Conservation (phyloP, 2,888 invertebrate genomes). For the Euclidia mi region DNA sequence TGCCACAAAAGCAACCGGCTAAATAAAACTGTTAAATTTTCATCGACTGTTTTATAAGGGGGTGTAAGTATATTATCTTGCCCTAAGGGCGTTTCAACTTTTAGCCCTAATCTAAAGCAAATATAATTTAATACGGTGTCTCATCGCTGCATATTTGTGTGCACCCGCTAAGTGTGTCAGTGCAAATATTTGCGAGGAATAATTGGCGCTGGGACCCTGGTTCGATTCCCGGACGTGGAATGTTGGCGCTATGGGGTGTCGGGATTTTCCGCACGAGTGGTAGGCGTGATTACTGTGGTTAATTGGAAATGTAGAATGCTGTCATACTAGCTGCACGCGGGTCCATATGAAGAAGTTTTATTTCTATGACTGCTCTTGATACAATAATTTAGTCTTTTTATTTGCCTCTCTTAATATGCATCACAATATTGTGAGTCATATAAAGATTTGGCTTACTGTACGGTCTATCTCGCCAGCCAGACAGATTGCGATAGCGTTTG, state of each 20-base stretch:
- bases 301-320: conserved; percentile 26
- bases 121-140: conserved; percentile 26
- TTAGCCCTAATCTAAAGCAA: conserved; percentile 31
- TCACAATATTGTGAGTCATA: too few relatives aligned
- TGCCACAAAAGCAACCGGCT: too few relatives aligned
- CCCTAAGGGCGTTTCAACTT: neutral
- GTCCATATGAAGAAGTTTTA: too few relatives aligned
- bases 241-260: conserved; percentile 53
- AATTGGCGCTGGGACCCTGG: conserved; percentile 60
- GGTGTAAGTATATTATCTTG: neutral
- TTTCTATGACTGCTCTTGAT: too few relatives aligned
- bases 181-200: conserved; percentile 63
- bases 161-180: conserved; percentile 19
- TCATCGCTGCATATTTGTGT: conserved; percentile 14
- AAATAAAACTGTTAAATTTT: too few relatives aligned
- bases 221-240: conserved; percentile 51
- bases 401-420: too few relatives aligned
- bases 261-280: conserved; percentile 19
- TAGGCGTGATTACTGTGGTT: conserved; percentile 26
- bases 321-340: neutral
- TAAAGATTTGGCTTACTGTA: too few relatives aligned
- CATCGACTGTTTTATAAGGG: neutral
- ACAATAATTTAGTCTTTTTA: too few relatives aligned
- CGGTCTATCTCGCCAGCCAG: too few relatives aligned
- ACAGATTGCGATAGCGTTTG: too few relatives aligned